These are phyloP conservation scores for Phylloscopus trochilus DNA, from an alignment of 2,113 vertebrate genomes.

Conservation along the genomic window DNA sequence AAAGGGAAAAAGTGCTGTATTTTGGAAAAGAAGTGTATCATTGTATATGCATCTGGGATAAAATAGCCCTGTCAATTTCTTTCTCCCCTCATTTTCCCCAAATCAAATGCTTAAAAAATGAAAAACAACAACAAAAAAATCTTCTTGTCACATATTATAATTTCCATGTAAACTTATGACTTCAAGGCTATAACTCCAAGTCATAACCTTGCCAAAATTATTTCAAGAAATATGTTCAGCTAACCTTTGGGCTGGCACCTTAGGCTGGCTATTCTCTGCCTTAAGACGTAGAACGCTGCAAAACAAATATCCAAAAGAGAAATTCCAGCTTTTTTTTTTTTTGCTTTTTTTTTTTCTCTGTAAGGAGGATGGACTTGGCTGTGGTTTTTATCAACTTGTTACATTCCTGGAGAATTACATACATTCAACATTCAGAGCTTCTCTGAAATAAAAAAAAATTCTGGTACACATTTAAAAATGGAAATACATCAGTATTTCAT, in stretches of 20 bases:
- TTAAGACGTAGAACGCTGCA: conserved; percentile 99
- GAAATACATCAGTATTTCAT: conserved; percentile 69
- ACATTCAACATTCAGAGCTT: conserved; percentile 77
- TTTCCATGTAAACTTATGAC: conserved; percentile 45
- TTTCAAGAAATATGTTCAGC: conserved; percentile 88
- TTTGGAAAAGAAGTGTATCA: background rate
- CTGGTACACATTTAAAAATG: conserved; percentile 77
- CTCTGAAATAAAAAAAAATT: conserved; percentile 79
- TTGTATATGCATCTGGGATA: background rate
- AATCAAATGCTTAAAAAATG: background rate
- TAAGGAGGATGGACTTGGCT: conserved; percentile 81
- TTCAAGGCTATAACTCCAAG: conserved; percentile 75
- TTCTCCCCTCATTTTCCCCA: background rate
- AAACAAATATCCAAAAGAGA: conserved; percentile 97
- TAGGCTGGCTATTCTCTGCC: conserved; percentile 96
- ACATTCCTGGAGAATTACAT: conserved; percentile 83
- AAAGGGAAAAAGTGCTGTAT: background rate
- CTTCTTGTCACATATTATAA: conserved; percentile 8
- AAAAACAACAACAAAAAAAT: background rate
- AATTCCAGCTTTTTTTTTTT: conserved; percentile 77
- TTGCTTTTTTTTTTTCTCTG: conserved; percentile 67
- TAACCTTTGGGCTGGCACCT: conserved; percentile 98
- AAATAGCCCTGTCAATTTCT: background rate
- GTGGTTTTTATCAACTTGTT: conserved; percentile 79
- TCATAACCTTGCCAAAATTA: conserved; percentile 79